Evolutionary conservation across 2,113 vertebrate genomes (phyloP).

Genomic region (Chunga burmeisteri): DNA sequence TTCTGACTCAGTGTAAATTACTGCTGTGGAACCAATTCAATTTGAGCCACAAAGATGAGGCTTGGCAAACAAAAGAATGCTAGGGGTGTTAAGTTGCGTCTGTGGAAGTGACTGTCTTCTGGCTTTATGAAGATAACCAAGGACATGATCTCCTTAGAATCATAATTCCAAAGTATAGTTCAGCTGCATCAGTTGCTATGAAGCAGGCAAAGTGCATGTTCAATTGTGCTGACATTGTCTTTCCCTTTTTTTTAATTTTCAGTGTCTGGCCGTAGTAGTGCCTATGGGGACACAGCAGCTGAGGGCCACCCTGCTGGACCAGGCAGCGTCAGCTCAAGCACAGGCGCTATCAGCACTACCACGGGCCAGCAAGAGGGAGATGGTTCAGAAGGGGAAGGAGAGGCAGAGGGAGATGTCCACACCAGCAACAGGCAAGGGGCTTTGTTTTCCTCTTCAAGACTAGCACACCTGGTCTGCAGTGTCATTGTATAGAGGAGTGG

Average conservation of each 20-base stretch:
- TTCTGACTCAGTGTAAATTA: background rate
- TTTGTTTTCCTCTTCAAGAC: background rate
- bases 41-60: background rate
- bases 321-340: slow-evolving; percentile 96
- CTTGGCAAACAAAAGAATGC: background rate
- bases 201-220: background rate
- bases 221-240: background rate
- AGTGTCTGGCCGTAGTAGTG: slow-evolving; percentile 97
- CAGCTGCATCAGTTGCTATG: background rate
- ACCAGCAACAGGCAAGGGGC: slow-evolving; percentile 89
- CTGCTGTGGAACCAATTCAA: background rate
- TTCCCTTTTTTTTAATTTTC: background rate
- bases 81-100: background rate
- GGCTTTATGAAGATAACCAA: background rate
- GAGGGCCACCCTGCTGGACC: slow-evolving; percentile 94
- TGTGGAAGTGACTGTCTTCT: background rate
- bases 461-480: rapidly evolving
- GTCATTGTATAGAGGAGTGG: background rate
- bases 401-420: slow-evolving; percentile 91
- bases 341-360: slow-evolving; percentile 94
- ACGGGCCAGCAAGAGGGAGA: slow-evolving; percentile 96
- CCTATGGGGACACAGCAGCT: slow-evolving; percentile 89
- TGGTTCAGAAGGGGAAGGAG: slow-evolving; percentile 90
- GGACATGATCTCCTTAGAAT: background rate
- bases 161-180: rapidly evolving